These are phyloP conservation scores for Sinocyclocheilus rhinocerous DNA, from an alignment of 2,113 vertebrate genomes.

Conservation along the genomic window DNA sequence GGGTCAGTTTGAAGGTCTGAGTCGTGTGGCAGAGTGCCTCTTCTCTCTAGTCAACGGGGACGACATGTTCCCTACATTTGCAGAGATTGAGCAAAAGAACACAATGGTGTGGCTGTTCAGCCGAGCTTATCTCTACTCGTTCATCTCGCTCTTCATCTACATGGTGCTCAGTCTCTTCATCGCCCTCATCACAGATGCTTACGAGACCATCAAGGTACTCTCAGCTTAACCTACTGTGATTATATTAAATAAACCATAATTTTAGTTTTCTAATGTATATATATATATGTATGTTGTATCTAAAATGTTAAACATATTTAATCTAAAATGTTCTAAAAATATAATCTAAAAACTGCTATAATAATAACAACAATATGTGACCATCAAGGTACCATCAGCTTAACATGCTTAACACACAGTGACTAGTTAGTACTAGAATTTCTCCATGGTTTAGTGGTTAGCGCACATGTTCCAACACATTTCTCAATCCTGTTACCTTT, in stretches of 20 bases:
- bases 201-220: slow-evolving; percentile 94
- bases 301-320: no score
- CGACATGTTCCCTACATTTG: slow-evolving; percentile 98
- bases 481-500: background rate
- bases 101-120: slow-evolving; percentile 92
- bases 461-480: background rate
- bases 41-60: slow-evolving; percentile 96
- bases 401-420: no score
- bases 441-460: background rate
- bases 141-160: slow-evolving; percentile 97
- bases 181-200: slow-evolving; percentile 94
- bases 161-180: slow-evolving; percentile 99
- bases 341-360: no score
- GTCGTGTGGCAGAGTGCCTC: slow-evolving; percentile 90
- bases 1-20: slow-evolving; percentile 90
- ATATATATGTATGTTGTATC: no score
- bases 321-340: no score
- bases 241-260: no score
- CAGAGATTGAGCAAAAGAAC: slow-evolving; percentile 91
- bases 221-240: background rate
- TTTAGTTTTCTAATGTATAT: no score
- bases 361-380: no score
- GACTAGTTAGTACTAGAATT: background rate
- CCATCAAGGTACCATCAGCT: slow-evolving; percentile 85
- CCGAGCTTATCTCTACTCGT: slow-evolving; percentile 90